Evolutionary conservation across 2,113 vertebrate genomes (phyloP).

Genomic region (Ariopsis seemanni): DNA sequence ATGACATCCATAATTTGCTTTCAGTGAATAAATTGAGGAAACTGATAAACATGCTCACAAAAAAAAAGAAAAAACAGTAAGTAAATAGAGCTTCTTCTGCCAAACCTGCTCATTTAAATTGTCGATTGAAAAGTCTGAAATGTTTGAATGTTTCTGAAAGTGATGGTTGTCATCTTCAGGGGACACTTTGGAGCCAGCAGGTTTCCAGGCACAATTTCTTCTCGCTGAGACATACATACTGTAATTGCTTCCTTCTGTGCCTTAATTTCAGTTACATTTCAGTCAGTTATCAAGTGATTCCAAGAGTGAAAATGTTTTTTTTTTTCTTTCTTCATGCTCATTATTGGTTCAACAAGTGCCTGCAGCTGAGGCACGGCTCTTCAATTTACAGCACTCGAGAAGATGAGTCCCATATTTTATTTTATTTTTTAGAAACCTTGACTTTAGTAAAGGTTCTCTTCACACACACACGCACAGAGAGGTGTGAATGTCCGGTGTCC

Average conservation of each 20-base stretch:
- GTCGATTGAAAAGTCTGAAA: conserved; percentile 32
- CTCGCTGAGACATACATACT: not conserved
- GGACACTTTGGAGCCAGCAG: not conserved
- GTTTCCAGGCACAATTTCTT: conserved; percentile 1
- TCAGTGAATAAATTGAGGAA: not conserved
- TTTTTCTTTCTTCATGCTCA: not conserved
- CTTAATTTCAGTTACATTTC: conserved; percentile 18
- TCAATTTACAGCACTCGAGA: not conserved
- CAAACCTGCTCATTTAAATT: conserved; percentile 27
- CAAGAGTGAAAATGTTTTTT: conserved; percentile 26
- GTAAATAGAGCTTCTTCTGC: not conserved
- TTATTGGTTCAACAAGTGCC: conserved; percentile 19
- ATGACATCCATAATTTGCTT: not conserved
- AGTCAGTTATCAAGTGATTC: conserved; percentile 16
- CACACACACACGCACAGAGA: not conserved
- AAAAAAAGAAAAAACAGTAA: not conserved
- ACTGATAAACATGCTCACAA: not conserved
- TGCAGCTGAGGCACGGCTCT: conserved; percentile 3
- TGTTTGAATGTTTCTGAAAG: not conserved
- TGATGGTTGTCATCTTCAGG: not conserved
- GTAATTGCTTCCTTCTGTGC: conserved; percentile 21
- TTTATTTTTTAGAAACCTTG: not conserved
- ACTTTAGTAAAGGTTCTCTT: not conserved
- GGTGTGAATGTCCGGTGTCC: not conserved
- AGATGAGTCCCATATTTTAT: not conserved